These are phyloP conservation scores for Jaculus jaculus DNA, from an alignment of 2,113 vertebrate species.

Conservation along the genomic window DNA sequence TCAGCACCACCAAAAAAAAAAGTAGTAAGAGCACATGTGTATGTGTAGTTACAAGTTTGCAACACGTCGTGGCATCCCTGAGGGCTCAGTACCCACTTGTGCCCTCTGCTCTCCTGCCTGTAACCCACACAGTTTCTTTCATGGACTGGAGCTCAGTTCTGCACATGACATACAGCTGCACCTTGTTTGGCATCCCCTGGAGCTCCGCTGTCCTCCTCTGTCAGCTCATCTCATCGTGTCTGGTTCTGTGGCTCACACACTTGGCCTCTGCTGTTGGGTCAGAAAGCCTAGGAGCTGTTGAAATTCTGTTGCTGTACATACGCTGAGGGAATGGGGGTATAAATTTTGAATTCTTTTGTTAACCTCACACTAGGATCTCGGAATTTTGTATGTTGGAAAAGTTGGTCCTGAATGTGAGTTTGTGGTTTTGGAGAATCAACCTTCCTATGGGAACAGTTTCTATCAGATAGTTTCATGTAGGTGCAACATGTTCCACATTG, in stretches of 20 bases:
- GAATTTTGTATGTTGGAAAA: slow-evolving; percentile 36
- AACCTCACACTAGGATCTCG: not conserved
- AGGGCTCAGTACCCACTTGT: not conserved
- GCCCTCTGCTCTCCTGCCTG: not conserved
- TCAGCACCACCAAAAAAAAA: too few species aligned
- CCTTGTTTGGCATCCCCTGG: not conserved
- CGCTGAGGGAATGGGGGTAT: not conserved
- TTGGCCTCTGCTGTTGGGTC: not conserved
- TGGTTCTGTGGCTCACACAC: not conserved
- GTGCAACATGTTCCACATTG: not conserved
- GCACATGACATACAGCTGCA: not conserved
- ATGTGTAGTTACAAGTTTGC: not conserved
- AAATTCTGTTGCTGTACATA: not conserved
- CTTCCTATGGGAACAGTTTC: not conserved
- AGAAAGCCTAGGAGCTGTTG: not conserved
- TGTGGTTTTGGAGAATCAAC: not conserved
- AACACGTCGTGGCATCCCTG: too few species aligned
- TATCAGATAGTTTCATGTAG: not conserved
- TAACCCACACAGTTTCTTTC: not conserved
- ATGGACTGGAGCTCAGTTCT: not conserved
- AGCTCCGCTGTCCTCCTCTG: not conserved
- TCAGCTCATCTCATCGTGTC: not conserved
- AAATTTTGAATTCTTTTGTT: not conserved
- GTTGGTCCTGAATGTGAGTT: not conserved
- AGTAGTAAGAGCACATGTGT: not conserved